Base-by-base conservation (phyloP, 2,113 vertebrate genomes). In the Aspidoscelis tigris region DNA sequence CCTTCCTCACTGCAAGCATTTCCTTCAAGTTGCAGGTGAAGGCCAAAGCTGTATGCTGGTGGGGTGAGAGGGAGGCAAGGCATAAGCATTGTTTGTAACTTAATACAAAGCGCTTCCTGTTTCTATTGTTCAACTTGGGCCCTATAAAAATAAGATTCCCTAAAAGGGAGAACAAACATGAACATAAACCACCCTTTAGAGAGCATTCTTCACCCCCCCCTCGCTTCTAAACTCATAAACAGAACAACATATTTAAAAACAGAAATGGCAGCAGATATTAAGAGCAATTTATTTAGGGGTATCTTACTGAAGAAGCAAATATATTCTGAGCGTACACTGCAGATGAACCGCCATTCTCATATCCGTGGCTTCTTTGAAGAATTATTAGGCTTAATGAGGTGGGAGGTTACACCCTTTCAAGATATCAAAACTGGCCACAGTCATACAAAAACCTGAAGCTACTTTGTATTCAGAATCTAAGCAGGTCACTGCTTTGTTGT, bases 51-150 rank as follows among this genome's bases (percentile, higher is more conserved):
- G 58, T 12, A 61, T 20, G 14, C 58, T 61, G 58, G 10, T 61
- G 58, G 58, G 58, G 14, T 18, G 85, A 65, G 0, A 0, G 78
- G 90, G 88, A 70, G 78, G 88, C 87, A 86, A 88, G 76, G 78
- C 71, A 92, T 7, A 0, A 58, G 81, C 87, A 94, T 93, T 95
- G 93, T 95, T 90, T 95, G 87, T 88, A 73, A 86, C 91, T 91
- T 92, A 94, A 94, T 93, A 95, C 94, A 93, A 91, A 55, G 68
- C 44, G 86, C 93, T 95, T 96, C 96, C 96, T 96, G 92, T 90
- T 83, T 85, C 93, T 24, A 50, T 2, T 1, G 84, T 84, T 84
- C 88, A 89, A 33, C 33, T 33, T 33, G 33, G 87, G 76, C 85
- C 68, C 80, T 66, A 3, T 84, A 90, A 88, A 0, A 4, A 50